A percentile compares a stretch with the other conserved stretches of the same genome.
phyloP scores from a whole-genome alignment of 2,113 vertebrate species.

The Oophaga pumilio region DNA sequence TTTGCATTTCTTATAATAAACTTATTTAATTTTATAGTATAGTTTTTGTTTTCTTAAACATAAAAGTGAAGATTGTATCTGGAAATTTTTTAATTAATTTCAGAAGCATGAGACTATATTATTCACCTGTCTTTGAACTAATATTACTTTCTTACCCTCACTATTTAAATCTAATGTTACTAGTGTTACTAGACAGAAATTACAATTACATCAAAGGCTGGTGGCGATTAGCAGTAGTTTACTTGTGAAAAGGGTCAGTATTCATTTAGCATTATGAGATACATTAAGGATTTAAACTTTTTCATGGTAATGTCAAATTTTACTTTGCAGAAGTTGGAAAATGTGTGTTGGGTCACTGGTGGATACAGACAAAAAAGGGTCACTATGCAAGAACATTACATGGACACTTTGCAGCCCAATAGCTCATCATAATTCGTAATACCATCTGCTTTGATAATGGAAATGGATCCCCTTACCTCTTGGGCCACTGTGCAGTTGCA shows the following conservation, averaged over 20 bases:
- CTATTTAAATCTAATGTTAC: background rate
- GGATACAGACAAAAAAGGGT: too few relatives aligned
- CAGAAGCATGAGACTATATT: background rate
- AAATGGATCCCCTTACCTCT: too few relatives aligned
- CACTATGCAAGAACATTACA: too few relatives aligned
- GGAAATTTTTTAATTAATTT: slow-evolving; percentile 37
- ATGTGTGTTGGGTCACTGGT: too few relatives aligned
- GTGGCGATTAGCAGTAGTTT: background rate
- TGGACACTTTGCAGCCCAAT: too few relatives aligned
- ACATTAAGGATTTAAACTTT: background rate
- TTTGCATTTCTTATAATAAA: slow-evolving; percentile 38
- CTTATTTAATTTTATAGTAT: background rate
- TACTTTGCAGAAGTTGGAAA: too few relatives aligned
- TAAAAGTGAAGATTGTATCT: slow-evolving; percentile 16
- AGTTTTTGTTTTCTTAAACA: slow-evolving; percentile 26
- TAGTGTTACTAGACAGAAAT: background rate
- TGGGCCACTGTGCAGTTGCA: too few relatives aligned
- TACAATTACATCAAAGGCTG: background rate
- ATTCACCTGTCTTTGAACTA: background rate
- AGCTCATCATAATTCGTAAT: too few relatives aligned
- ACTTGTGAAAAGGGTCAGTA: background rate
- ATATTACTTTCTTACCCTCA: background rate
- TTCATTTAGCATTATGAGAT: background rate
- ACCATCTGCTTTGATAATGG: too few relatives aligned
- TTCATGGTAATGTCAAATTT: too few relatives aligned